Evolutionary conservation across 2,888 invertebrate genomes (phyloP), one percentile per base, ranked within the genome.

Genomic region (Archaeoteleia sp.): DNA sequence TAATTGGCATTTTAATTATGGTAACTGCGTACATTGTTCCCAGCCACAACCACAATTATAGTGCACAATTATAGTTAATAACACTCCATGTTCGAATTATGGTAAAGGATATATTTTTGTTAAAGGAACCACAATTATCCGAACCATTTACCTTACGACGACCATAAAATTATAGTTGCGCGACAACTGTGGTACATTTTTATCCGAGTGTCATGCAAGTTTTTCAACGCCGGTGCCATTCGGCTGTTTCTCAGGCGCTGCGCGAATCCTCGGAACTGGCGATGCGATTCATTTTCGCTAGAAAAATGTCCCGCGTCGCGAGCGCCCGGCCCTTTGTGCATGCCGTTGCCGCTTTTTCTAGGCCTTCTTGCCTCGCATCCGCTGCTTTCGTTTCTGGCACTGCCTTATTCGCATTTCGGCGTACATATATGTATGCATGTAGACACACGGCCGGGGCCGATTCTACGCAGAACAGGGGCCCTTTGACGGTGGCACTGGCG

Each of bases 401-500:
- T 29, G 63, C 55, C 43, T 65, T 58, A 53, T 58, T 65, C 55
- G 76, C 75, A 76, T 75, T 77, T 79, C 77, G 77, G 54, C 71
- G 74, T 78, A 77, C 53, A 29, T 25, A 40, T 37, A 37, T 37
- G 51, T 42, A 29, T 60, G 46, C 32, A 27, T 29, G 55, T 25
- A 54, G 60, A 54, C 55, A 62, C 63, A 51, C 70, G 58, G 15
- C 66, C 58, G 48, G 20, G 2, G 54, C 53, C 48, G 67, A 62
- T 60, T 43, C 49, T 67, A 67, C 67, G 63, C 51, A 74, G 79
- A 78, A 80, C 67, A 72, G 54, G 70, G 73, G 70, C 55, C 78
- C 81, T 82, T 82, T 82, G 82, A 77, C 81, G 82, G 80, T 77
- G 70, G 69, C 60, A 49, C 62, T 54, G 74, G 74, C 77, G 75